These are phyloP conservation scores for Spodoptera frugiperda DNA, from an alignment of 1,140 invertebrate genomes.

Conservation along the genomic window DNA sequence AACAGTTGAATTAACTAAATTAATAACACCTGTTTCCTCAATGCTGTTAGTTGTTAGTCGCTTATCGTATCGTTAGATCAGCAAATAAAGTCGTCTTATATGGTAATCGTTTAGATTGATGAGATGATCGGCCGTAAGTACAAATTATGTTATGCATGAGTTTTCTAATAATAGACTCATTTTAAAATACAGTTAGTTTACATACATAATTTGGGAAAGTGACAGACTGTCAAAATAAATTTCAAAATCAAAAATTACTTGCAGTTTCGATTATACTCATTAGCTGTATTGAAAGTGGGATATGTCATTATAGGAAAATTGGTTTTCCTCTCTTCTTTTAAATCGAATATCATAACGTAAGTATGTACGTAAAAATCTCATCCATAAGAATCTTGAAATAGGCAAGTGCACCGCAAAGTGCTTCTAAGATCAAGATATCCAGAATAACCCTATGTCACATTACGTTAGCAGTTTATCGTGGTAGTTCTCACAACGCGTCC, in stretches of 20 bases:
- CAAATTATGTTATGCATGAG: too few relatives aligned
- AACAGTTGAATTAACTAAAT: constrained; percentile 35
- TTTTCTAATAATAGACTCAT: too few relatives aligned
- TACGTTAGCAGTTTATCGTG: constrained; percentile 72
- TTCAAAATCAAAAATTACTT: constrained; percentile 14
- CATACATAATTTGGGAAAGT: neutral
- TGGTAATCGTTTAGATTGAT: constrained; percentile 29
- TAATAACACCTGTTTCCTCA: constrained; percentile 25
- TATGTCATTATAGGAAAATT: constrained; percentile 20
- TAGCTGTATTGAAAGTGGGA: constrained; percentile 6
- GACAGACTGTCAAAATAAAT: constrained; percentile 22
- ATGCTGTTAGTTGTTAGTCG: constrained; percentile 1
- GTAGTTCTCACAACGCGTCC: constrained; percentile 64
- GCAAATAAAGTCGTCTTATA: constrained; percentile 31
- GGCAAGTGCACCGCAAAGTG: constrained; percentile 7
- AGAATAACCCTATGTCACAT: constrained; percentile 67
- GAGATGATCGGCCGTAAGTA: neutral
- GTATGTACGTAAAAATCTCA: neutral
- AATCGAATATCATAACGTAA: too few relatives aligned
- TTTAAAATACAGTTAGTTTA: constrained; percentile 26
- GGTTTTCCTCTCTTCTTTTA: constrained; percentile 7
- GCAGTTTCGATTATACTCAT: constrained; percentile 8
- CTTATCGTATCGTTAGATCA: constrained; percentile 31
- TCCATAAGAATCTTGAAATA: too few relatives aligned
- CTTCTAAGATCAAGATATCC: constrained; percentile 44